phyloP scores from a whole-genome alignment of 2,113 vertebrate species.

The Ciconia stormi region DNA sequence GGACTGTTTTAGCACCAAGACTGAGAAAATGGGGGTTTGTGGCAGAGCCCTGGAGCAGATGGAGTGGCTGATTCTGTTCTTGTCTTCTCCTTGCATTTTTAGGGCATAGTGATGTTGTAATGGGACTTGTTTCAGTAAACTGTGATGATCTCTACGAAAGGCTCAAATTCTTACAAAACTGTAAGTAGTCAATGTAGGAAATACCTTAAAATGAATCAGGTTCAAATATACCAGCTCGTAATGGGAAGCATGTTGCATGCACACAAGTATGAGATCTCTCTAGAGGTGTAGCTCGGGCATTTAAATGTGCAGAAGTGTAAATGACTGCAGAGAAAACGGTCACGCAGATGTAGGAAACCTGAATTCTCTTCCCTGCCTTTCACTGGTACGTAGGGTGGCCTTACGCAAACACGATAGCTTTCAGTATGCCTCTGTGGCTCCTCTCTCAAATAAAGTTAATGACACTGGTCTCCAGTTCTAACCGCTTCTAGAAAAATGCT shows the following conservation, averaged over 20 bases:
- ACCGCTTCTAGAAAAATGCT: neutral
- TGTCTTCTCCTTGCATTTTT: neutral
- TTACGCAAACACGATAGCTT: neutral
- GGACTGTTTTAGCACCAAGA: too few species aligned
- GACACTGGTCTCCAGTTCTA: neutral
- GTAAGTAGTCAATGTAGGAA: constrained; percentile 72
- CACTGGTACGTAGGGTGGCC: fast-evolving
- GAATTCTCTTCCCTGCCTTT: neutral
- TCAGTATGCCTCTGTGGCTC: neutral
- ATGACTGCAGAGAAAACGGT: neutral
- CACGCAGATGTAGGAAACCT: neutral
- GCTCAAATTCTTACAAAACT: constrained; percentile 88
- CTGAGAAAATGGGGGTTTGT: neutral
- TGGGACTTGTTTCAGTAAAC: constrained; percentile 90
- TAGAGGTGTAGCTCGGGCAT: neutral
- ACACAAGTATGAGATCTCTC: neutral
- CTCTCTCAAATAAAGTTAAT: too few species aligned
- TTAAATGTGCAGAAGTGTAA: too few species aligned
- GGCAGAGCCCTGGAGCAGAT: neutral
- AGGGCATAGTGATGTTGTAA: constrained; percentile 94
- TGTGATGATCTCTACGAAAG: constrained; percentile 76
- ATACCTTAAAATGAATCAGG: neutral
- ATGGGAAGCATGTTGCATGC: neutral
- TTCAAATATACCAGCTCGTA: neutral
- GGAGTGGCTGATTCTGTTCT: neutral